phyloP scores from a whole-genome alignment of 1,140 invertebrate genomes.

The Drosophila azteca region DNA sequence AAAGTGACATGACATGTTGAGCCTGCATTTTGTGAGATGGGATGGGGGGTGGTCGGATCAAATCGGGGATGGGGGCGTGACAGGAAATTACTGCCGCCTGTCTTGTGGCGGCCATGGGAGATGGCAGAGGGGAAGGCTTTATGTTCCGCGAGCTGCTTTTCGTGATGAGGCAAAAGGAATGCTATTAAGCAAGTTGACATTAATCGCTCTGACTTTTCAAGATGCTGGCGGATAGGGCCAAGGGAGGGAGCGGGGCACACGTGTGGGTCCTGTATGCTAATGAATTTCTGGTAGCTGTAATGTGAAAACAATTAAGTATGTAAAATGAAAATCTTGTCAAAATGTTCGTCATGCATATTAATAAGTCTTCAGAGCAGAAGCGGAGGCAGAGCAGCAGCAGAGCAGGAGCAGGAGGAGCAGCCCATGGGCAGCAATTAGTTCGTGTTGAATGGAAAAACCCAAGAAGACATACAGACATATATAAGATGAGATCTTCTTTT shows the following conservation, averaged over 20 bases:
- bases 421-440: constrained; percentile 28
- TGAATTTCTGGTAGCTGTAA: constrained; percentile 51
- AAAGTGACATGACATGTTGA: constrained; percentile 75
- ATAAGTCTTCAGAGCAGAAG: constrained; percentile 37
- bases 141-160: constrained; percentile 60
- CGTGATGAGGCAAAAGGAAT: constrained; percentile 64
- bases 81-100: constrained; percentile 60
- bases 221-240: constrained; percentile 5
- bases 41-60: not conserved
- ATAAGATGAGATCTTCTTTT: not conserved
- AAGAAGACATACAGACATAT: not conserved
- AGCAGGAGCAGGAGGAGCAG: not conserved
- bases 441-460: not conserved
- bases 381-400: constrained; percentile 7
- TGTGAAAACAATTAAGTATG: constrained; percentile 80
- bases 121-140: constrained; percentile 39
- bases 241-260: constrained; percentile 3
- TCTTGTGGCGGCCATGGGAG: constrained; percentile 16
- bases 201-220: constrained; percentile 75
- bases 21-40: constrained; percentile 61
- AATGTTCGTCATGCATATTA: constrained; percentile 57
- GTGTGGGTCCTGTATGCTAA: constrained; percentile 46
- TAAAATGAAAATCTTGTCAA: constrained; percentile 67
- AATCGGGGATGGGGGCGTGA: not conserved
- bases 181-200: constrained; percentile 82